A percentile compares a stretch with the other conserved stretches of the same genome.
phyloP scores from a whole-genome alignment of 2,113 vertebrate genomes.

The Fregetta grallaria region DNA sequence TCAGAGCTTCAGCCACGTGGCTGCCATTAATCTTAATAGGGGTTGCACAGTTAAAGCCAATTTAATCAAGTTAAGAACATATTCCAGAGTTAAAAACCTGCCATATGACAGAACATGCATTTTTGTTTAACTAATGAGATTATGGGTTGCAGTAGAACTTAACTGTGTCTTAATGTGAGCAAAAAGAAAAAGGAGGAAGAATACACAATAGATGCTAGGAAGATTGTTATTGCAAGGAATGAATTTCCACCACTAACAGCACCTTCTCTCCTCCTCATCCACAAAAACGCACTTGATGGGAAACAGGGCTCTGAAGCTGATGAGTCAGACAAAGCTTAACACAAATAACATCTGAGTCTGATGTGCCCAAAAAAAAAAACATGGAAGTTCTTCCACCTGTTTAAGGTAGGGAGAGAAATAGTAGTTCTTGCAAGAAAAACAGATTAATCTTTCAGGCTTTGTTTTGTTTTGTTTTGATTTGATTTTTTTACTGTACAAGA shows the following conservation, averaged over 20 bases:
- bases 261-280: not conserved
- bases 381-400: not conserved
- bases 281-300: not conserved
- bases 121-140: slow-evolving; percentile 58
- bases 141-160: not conserved
- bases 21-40: slow-evolving; percentile 54
- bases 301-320: not conserved
- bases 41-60: slow-evolving; percentile 40
- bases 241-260: not conserved
- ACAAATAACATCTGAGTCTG: not conserved
- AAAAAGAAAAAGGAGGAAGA: not conserved
- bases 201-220: not conserved
- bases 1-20: slow-evolving; percentile 10
- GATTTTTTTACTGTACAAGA: not conserved
- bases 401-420: not conserved
- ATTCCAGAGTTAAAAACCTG: slow-evolving; percentile 32
- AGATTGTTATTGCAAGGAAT: not conserved
- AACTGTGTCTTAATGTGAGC: not conserved
- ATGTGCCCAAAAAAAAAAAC: not conserved
- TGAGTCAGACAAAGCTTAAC: not conserved
- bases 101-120: slow-evolving; percentile 21
- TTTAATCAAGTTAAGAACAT: slow-evolving; percentile 55
- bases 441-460: not conserved
- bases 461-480: not conserved
- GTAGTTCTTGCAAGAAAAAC: not conserved